Base-by-base conservation (phyloP, 2,888 invertebrate species). In the Drosophila neotestacea region DNA sequence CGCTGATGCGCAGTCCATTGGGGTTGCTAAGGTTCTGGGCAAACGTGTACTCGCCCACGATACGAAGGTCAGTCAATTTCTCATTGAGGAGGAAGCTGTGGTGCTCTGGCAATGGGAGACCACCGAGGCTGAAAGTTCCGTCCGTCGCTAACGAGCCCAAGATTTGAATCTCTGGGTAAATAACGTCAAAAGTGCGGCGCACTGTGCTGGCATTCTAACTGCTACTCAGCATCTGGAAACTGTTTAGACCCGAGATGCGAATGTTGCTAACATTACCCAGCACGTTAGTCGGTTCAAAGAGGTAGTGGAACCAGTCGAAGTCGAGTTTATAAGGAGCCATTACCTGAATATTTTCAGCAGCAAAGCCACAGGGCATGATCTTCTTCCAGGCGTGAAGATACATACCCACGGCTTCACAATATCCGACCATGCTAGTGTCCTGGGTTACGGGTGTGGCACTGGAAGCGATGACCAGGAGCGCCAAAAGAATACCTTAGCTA, bases 311-410 rank as follows among this genome's bases (percentile, higher is more conserved):
- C 10, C 59, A 27, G 9, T 68, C 55, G 50, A 70, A 79, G 6
- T 77, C 66, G 13, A 11, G 6, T 4, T 30, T 70, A 11, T 73
- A 41, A 0, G 91, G 91, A 4, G 86, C 90, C 67, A 90, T 13
- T 1, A 64, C 67, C 0, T 91, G 90, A 4, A 91, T 69, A 0
- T 72, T 61, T 4, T 79, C 46, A 0, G 69, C 32, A 0, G 81
- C 34, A 65, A 73, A 89, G 22, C 91, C 91, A 39, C 91, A 91
- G 3, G 90, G 89, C 70, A 89, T 81, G 4, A 90, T 75, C 1
- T 71, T 75, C 50, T 79, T 73, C 55, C 84, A 79, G n/a, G 90
- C 77, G 3, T 27, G 28, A 1, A 79, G 39, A 38, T 70, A 84
- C 54, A 70, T 73, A 7, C 38, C 36, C 0, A 88, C 27, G 2